Evolutionary conservation across 2,797 vertebrate species (phyloP), one percentile per base, ranked within the genome.

Genomic region (Danio choprae): DNA sequence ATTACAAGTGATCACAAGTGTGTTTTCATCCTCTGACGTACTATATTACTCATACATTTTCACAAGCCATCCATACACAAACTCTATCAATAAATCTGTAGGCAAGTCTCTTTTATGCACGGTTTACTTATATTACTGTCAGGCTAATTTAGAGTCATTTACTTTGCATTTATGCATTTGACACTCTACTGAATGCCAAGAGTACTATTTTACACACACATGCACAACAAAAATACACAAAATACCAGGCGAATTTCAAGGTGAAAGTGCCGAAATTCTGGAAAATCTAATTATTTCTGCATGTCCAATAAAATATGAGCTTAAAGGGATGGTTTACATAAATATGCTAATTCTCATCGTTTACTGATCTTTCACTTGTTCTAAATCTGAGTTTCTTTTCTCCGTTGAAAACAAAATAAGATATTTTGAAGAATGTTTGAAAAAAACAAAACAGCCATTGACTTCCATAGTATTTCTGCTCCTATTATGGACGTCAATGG

Each of bases 101-200:
- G 59, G 29, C 3, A 8, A 56, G 43, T 55, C 41, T 36, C 22
- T 77, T 77, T 77, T 46, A 44, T 46, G 53, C 63, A 58, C 0
- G 74, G 50, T 77, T 77, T 55, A 46, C 40, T 41, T 29, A 41
- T n/a, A 18, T 56, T 56, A 56, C 50, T 65, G 62, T 15, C 74
- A 44, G 62, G 40, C 20, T 46, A 6, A 44, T 15, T 58, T 7
- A 11, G 2, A 20, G 11, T 29, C 1, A 43, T 72, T 56, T 44
- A 44, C 18, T 50, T 38, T 38, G 18, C 16, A 69, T 36, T 50
- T n/a, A 36, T 69, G 16, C 29, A 69, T 70, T 41, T 70, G 22
- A 10, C 48, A 18, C 16, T 10, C 11, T 29, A 58, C 64, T 16
- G 36, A 36, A 69, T 69, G 48, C 67, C 29, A 48, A 1, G 20